These are phyloP conservation scores for Gymnocheta viridis DNA, from an alignment of 2,888 invertebrate genomes.

Conservation along the genomic window DNA sequence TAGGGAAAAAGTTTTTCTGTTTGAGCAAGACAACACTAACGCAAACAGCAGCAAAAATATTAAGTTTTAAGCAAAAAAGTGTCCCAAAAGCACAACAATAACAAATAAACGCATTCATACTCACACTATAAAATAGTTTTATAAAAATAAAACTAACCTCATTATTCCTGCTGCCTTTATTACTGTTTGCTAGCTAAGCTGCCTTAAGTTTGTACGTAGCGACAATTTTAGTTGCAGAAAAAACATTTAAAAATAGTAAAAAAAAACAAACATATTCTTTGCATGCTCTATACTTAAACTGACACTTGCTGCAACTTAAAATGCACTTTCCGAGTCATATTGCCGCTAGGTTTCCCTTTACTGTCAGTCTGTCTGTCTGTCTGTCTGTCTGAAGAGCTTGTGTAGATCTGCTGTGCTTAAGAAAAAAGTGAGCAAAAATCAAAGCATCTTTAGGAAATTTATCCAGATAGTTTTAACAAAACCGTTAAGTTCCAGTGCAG, in stretches of 20 bases:
- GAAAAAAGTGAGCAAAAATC: constrained; percentile 28
- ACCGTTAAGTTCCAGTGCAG: constrained; percentile 2
- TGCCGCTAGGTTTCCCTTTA: constrained; percentile 50
- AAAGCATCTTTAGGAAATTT: constrained; percentile 40
- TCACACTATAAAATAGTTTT: not conserved
- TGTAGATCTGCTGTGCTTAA: constrained; percentile 4
- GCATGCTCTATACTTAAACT: constrained; percentile 66
- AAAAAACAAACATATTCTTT: constrained; percentile 48
- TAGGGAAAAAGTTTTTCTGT: constrained; percentile 40
- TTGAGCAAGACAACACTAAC: constrained; percentile 7
- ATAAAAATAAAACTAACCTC: not conserved
- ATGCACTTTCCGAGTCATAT: constrained; percentile 70
- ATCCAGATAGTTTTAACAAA: constrained; percentile 31
- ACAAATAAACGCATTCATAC: constrained; percentile 22
- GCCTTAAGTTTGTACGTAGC: constrained; percentile 7
- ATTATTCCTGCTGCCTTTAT: not conserved
- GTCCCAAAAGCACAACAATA: constrained; percentile 56
- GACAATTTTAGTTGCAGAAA: constrained; percentile 16
- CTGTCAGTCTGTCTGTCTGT: not conserved
- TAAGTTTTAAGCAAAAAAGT: constrained; percentile 59
- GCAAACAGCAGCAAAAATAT: constrained; percentile 45
- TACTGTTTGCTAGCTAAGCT: no score
- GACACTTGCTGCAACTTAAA: constrained; percentile 71
- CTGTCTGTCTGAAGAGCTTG: not conserved
- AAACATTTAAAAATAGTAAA: not conserved